Evolutionary conservation across 2,797 vertebrate genomes (phyloP).

Genomic region (Morelia viridis): DNA sequence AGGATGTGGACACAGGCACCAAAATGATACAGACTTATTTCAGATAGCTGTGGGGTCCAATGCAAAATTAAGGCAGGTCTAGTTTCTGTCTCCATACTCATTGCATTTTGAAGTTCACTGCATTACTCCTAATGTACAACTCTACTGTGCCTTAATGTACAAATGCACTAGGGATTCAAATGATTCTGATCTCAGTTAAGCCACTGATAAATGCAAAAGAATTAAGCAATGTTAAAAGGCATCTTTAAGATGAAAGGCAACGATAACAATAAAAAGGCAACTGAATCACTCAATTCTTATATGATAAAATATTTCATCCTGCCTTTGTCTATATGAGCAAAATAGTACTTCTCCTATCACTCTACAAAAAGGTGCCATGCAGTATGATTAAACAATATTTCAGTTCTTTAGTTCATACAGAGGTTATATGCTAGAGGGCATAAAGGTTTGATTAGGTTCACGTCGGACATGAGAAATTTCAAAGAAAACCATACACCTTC

Average conservation of each 20-base stretch:
- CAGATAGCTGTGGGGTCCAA: neutral
- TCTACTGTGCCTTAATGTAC: neutral
- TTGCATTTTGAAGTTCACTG: neutral
- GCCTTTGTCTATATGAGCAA: constrained; percentile 70
- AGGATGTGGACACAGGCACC: neutral
- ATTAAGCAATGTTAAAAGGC: neutral
- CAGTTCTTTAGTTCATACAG: constrained; percentile 82
- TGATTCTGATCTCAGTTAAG: neutral
- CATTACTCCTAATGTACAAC: neutral
- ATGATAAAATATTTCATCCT: constrained; percentile 72
- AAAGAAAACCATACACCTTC: constrained; percentile 73
- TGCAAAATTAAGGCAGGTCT: neutral
- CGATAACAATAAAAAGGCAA: neutral
- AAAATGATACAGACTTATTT: neutral
- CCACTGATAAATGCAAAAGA: constrained; percentile 8
- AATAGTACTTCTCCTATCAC: constrained; percentile 74
- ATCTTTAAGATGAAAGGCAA: constrained; percentile 39
- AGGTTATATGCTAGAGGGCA: constrained; percentile 83
- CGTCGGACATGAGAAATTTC: constrained; percentile 79
- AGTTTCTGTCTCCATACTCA: neutral
- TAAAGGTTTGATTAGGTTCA: constrained; percentile 84
- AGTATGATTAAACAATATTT: constrained; percentile 85
- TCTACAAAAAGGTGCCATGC: constrained; percentile 68
- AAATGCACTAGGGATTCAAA: neutral
- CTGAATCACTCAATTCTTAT: constrained; percentile 27